Conservation (phyloP, 2,888 invertebrate genomes). For the Philaethria dido region DNA sequence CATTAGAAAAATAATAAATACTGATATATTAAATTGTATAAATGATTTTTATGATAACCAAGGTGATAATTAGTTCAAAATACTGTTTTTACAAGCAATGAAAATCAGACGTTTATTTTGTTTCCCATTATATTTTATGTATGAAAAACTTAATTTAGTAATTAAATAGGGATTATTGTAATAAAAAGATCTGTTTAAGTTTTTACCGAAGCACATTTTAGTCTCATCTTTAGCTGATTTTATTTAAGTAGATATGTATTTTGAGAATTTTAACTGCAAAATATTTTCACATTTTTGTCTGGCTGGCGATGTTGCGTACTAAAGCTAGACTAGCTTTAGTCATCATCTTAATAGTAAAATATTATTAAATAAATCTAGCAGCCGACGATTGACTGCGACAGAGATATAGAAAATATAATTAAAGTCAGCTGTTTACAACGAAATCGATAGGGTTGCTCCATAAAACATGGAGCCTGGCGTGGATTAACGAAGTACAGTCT, state of each 20-base stretch:
- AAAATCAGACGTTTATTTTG: no score
- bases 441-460: conserved; percentile 58
- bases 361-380: conserved; percentile 10
- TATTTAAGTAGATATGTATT: no score
- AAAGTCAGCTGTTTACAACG: conserved; percentile 67
- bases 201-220: no score
- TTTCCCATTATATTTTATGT: no score
- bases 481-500: conserved; percentile 67
- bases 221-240: no score
- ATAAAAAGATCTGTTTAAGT: no score
- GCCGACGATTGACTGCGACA: conserved; percentile 19
- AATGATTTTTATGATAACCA: conserved; percentile 3
- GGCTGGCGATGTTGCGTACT: not conserved
- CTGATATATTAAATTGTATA: no score
- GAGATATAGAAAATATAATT: conserved; percentile 55
- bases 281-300: not conserved
- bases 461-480: conserved; percentile 59
- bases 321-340: no score
- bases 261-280: not conserved
- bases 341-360: conserved; percentile 3
- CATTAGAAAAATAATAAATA: no score
- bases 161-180: no score
- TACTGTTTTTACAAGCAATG: not conserved
- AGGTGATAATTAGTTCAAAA: conserved; percentile 26
- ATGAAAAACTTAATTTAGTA: no score